phyloP scores from a whole-genome alignment of 2,113 vertebrate genomes.

The Phasianus colchicus region DNA sequence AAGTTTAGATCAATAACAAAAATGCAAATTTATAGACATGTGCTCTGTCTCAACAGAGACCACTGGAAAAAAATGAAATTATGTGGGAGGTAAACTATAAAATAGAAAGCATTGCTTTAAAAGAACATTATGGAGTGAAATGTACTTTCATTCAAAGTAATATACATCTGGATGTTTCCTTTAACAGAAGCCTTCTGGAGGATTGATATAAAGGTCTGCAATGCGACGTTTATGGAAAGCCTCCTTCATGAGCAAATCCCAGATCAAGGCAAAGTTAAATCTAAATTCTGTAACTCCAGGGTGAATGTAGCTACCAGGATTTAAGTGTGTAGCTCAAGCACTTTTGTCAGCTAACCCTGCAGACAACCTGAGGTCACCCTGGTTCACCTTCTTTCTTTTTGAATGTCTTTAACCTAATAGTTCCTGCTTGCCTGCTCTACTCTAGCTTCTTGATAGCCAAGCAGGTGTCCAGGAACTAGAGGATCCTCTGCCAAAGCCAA shows the following conservation, averaged over 20 bases:
- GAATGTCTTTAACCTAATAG: not conserved
- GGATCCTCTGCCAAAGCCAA: not conserved
- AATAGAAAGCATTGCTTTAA: not conserved
- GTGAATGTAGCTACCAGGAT: not conserved
- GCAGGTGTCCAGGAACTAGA: not conserved
- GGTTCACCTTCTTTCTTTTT: not conserved
- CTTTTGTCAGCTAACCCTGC: not conserved
- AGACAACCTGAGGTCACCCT: not conserved
- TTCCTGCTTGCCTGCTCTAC: rapidly evolving
- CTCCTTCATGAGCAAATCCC: not conserved
- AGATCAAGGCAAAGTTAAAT: not conserved
- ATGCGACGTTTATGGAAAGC: not conserved
- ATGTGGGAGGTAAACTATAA: not conserved
- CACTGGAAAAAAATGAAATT: not conserved
- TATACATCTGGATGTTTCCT: not conserved
- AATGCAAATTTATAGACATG: not conserved
- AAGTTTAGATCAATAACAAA: constrained; percentile 28
- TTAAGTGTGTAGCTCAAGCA: not conserved
- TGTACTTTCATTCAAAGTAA: not conserved
- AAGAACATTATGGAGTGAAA: not conserved
- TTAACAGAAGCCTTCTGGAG: not conserved
- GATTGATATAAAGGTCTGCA: not conserved
- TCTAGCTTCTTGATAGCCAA: not conserved
- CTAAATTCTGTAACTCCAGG: not conserved
- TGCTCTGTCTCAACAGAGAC: not conserved